A percentile compares a stretch with the other conserved stretches of the same genome.
phyloP scores from a whole-genome alignment of 64 coral and sea anemone species.

The Stichodactyla helianthus region DNA sequence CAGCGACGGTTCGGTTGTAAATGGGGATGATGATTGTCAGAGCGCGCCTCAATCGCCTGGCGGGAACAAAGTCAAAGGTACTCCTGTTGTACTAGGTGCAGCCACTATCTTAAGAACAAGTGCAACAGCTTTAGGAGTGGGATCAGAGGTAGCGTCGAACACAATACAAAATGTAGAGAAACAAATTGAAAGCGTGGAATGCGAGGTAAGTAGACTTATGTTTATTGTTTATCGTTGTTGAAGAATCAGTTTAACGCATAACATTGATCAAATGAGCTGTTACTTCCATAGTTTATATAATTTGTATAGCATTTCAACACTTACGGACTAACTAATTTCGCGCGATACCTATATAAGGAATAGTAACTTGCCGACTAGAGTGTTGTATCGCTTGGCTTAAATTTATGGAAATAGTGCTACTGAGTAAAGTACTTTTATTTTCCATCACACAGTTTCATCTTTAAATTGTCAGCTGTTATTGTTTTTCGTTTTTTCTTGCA shows the following conservation, averaged over 20 bases:
- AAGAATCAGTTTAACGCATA: neutral
- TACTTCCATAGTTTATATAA: neutral
- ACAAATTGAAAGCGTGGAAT: constrained; percentile 69
- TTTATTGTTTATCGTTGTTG: constrained; percentile 12
- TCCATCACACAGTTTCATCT: neutral
- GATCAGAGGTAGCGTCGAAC: constrained; percentile 44
- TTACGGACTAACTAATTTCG: neutral
- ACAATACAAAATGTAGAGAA: constrained; percentile 58
- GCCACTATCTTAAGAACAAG: constrained; percentile 56
- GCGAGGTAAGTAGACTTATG: constrained; percentile 46
- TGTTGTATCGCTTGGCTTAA: neutral
- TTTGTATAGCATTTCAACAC: neutral
- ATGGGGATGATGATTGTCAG: neutral
- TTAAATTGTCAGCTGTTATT: neutral
- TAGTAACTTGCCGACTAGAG: neutral
- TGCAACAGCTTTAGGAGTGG: constrained; percentile 65
- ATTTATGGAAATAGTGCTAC: neutral
- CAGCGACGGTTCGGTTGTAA: neutral
- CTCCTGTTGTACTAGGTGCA: constrained; percentile 56
- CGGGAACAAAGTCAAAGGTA: constrained; percentile 42
- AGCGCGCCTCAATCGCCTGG: neutral
- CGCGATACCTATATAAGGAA: neutral
- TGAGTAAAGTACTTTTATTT: neutral
- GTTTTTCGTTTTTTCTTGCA: neutral
- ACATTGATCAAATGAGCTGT: neutral